Evolutionary conservation across 2,797 vertebrate genomes (phyloP).

Genomic region (Siniperca scherzeri): DNA sequence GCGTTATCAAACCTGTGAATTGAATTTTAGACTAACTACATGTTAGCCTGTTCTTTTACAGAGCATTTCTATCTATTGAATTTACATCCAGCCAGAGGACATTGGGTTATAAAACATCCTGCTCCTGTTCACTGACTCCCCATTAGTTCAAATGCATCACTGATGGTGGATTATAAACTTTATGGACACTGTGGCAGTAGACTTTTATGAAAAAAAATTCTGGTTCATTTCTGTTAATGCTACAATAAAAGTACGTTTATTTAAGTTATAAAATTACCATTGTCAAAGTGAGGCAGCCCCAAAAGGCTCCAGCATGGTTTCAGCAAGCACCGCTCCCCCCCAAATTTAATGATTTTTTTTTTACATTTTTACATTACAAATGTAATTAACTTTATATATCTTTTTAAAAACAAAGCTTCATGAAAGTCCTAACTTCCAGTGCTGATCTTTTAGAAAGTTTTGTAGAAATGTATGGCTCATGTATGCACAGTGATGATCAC

Average conservation of each 20-base stretch:
- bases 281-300: neutral
- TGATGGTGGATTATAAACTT: slow-evolving; percentile 5
- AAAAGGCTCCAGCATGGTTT: neutral
- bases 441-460: neutral
- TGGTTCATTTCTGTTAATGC: neutral
- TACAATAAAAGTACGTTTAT: neutral
- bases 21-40: neutral
- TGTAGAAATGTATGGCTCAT: neutral
- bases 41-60: neutral
- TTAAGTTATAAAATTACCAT: neutral
- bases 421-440: too few species aligned
- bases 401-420: neutral
- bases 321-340: neutral
- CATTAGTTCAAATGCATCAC: neutral
- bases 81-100: neutral
- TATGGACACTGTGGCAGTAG: neutral
- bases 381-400: neutral
- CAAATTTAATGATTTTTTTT: neutral
- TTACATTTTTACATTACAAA: too few species aligned
- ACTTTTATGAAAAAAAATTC: slow-evolving; percentile 9
- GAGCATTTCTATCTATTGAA: too few species aligned
- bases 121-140: neutral
- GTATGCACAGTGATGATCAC: neutral
- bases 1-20: neutral
- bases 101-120: neutral